These are phyloP conservation scores for Montifringilla adamsi DNA, from an alignment of 2,113 vertebrate species.

Conservation along the genomic window DNA sequence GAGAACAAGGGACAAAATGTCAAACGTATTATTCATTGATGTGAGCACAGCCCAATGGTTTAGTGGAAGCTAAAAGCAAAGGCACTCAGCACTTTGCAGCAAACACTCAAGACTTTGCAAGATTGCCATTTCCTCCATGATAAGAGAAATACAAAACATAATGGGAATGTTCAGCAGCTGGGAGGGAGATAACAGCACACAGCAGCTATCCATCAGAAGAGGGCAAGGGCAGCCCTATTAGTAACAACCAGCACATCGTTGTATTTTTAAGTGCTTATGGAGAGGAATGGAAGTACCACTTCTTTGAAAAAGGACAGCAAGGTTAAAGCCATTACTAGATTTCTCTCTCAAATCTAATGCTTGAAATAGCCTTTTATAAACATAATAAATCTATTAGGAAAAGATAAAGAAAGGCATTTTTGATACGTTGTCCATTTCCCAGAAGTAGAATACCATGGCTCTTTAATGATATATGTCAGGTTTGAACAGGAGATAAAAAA, in stretches of 20 bases:
- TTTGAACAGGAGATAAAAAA: background rate
- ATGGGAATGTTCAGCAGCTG: background rate
- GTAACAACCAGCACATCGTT: background rate
- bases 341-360: background rate
- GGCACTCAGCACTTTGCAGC: background rate
- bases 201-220: background rate
- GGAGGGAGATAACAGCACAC: background rate
- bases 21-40: background rate
- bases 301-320: background rate
- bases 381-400: background rate
- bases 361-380: slow-evolving; percentile 18
- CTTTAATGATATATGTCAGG: background rate
- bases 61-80: slow-evolving; percentile 13
- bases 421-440: background rate
- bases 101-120: background rate
- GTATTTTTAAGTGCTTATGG: background rate
- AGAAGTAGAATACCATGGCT: background rate
- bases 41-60: background rate
- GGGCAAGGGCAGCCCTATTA: background rate
- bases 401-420: background rate
- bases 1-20: background rate
- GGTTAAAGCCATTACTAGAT: slow-evolving; percentile 19
- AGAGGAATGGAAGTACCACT: background rate
- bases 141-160: slow-evolving; percentile 20
- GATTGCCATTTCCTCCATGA: background rate